phyloP scores from a whole-genome alignment of 2,113 vertebrate genomes.

The Rhea americana region DNA sequence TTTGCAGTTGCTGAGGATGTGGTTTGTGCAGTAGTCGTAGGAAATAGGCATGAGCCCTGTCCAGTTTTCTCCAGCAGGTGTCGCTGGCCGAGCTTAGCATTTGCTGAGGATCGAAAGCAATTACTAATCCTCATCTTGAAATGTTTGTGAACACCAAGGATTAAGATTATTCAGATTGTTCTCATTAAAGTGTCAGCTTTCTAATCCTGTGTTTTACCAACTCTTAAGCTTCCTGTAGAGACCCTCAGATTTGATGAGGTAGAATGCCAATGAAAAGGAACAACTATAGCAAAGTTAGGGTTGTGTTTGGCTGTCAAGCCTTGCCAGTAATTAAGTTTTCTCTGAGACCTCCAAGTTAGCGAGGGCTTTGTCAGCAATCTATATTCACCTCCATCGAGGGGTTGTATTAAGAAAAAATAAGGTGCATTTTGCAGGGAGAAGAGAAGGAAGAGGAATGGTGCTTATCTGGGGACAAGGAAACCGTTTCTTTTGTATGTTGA shows the following conservation, averaged over 20 bases:
- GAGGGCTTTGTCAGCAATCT: not conserved
- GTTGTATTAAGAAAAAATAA: not conserved
- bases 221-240: not conserved
- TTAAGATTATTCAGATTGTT: not conserved
- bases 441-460: not conserved
- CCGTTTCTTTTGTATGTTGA: not conserved
- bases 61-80: not conserved
- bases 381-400: not conserved
- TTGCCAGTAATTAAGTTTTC: not conserved
- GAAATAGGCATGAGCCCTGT: fast-evolving
- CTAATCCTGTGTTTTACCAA: not conserved
- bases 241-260: not conserved
- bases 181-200: not conserved
- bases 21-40: not conserved
- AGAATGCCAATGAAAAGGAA: not conserved
- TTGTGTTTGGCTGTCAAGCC: not conserved
- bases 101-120: not conserved
- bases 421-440: not conserved
- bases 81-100: not conserved
- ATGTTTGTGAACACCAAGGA: not conserved
- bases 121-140: not conserved
- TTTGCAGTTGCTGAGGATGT: not conserved
- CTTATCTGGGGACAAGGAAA: not conserved
- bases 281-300: not conserved
- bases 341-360: not conserved